Evolutionary conservation across 2,888 invertebrate genomes (phyloP), one percentile per base, ranked within the genome.

Genomic region (Clostera curtula): DNA sequence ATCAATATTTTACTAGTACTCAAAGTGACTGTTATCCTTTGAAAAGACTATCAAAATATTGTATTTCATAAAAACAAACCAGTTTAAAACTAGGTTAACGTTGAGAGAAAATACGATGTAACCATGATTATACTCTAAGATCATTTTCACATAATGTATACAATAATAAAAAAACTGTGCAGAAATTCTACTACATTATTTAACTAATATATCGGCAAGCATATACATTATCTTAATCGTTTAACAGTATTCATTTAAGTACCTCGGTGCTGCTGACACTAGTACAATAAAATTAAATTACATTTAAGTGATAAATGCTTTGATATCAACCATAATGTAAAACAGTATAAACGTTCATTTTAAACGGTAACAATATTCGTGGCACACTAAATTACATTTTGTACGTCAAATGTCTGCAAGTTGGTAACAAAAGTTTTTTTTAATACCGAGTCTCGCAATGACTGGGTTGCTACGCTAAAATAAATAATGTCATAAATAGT

Each of bases 271-370:
- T 70, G 66, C 65, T 65, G 66, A 58, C 43, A 43, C 37, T 43
- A 32, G 25, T 38, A 40, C 35, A 40, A 43, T 44, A 48, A 35
- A 42, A 52, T 51, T 51, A 56, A 58, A 55, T 53, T 36, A 49
- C n/a, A n/a, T n/a, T n/a, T n/a, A n/a, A n/a, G 55, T 53, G 58
- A 61, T 74, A 76, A 77, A 77, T 77, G 76, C 77, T n/a, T n/a
- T 68, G 59, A 47, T 51, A 48, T 49, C 55, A 47, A 49, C 46
- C 36, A 49, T 51, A 49, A 42, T 48, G 49, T 30, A 38, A 36
- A 43, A 42, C 35, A 33, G 40, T 37, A 19, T 19, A 11, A 31
- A 10, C 33, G 19, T 25, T 34, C 28, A 24, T 47, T 42, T 28
- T 45, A 27, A 48, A 54, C 43, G 54, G 49, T 53, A 54, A 57